Evolutionary conservation across 2,888 invertebrate species (phyloP).

Genomic region (Serripes groenlandicus): DNA sequence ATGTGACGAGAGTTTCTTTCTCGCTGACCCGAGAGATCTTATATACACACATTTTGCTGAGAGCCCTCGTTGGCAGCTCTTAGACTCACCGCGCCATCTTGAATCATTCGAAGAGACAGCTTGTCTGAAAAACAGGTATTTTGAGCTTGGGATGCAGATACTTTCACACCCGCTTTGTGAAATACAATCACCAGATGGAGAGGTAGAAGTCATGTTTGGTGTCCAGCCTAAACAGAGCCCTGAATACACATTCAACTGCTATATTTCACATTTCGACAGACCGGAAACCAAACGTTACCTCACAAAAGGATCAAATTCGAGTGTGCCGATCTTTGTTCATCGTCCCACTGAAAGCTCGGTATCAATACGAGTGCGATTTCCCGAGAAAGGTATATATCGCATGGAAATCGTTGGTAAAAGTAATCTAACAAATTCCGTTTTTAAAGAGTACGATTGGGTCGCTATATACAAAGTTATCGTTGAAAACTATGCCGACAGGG

Average conservation of each 20-base stretch:
- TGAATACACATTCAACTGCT: slow-evolving; percentile 74
- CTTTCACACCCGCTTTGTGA: slow-evolving; percentile 77
- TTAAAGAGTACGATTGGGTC: slow-evolving; percentile 77
- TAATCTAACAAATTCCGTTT: slow-evolving; percentile 61
- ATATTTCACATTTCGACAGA: slow-evolving; percentile 74
- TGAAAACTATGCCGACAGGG: slow-evolving; percentile 69
- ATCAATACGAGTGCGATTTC: slow-evolving; percentile 72
- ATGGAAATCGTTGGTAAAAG: slow-evolving; percentile 82
- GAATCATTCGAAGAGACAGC: slow-evolving; percentile 78
- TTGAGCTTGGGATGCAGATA: slow-evolving; percentile 77
- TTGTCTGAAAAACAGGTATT: slow-evolving; percentile 81
- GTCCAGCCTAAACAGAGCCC: slow-evolving; percentile 67
- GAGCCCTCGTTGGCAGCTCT: slow-evolving; percentile 80
- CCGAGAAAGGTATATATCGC: slow-evolving; percentile 76
- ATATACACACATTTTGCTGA: slow-evolving; percentile 80
- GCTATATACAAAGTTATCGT: slow-evolving; percentile 75
- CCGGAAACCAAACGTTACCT: slow-evolving; percentile 66
- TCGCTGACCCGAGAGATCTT: slow-evolving; percentile 80
- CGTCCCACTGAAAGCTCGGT: slow-evolving; percentile 71
- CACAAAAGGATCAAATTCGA: slow-evolving; percentile 63
- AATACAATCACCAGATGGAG: slow-evolving; percentile 73
- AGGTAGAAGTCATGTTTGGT: slow-evolving; percentile 77
- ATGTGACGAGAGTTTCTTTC: slow-evolving; percentile 82
- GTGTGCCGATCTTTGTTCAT: slow-evolving; percentile 73
- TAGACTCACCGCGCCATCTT: slow-evolving; percentile 71